phyloP scores from a whole-genome alignment of 2,888 invertebrate species.

The Epinotia demarniana region DNA sequence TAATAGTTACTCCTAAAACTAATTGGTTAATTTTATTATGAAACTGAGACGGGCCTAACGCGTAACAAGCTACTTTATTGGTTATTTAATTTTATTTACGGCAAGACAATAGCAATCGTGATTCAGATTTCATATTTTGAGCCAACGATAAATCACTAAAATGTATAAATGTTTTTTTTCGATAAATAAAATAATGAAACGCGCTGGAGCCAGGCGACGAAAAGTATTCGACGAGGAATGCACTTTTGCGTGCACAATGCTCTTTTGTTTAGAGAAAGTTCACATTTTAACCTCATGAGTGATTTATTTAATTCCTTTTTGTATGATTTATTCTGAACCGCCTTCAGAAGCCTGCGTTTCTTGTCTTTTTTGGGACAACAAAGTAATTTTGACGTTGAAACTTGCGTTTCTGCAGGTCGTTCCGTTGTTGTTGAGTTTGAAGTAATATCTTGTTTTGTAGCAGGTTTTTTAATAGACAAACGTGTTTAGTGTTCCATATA shows the following conservation, averaged over 20 bases:
- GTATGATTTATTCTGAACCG: constrained; percentile 77
- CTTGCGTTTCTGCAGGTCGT: constrained; percentile 10
- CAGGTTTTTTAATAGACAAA: constrained; percentile 37
- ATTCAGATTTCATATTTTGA: constrained; percentile 73
- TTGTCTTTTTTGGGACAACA: constrained; percentile 48
- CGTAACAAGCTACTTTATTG: constrained; percentile 36
- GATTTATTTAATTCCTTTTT: constrained; percentile 75
- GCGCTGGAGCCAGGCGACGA: constrained; percentile 74
- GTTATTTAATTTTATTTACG: constrained; percentile 35
- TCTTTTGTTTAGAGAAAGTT: constrained; percentile 84
- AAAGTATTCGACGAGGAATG: constrained; percentile 80
- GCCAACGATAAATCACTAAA: constrained; percentile 76
- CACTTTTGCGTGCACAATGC: constrained; percentile 83
- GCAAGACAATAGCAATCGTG: constrained; percentile 72
- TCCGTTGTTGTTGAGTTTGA: not conserved
- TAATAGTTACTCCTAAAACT: constrained; percentile 38
- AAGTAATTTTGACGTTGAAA: constrained; percentile 37
- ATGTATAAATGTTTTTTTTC: constrained; percentile 62
- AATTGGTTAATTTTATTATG: constrained; percentile 44
- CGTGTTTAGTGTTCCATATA: constrained; percentile 39
- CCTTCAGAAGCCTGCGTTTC: constrained; percentile 53
- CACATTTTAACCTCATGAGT: constrained; percentile 78
- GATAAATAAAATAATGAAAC: constrained; percentile 70
- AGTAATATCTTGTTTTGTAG: constrained; percentile 3
- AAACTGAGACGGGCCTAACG: constrained; percentile 19